These are phyloP conservation scores for Melanotaenia maccullochi DNA, from an alignment of 2,797 vertebrate species.

Conservation along the genomic window DNA sequence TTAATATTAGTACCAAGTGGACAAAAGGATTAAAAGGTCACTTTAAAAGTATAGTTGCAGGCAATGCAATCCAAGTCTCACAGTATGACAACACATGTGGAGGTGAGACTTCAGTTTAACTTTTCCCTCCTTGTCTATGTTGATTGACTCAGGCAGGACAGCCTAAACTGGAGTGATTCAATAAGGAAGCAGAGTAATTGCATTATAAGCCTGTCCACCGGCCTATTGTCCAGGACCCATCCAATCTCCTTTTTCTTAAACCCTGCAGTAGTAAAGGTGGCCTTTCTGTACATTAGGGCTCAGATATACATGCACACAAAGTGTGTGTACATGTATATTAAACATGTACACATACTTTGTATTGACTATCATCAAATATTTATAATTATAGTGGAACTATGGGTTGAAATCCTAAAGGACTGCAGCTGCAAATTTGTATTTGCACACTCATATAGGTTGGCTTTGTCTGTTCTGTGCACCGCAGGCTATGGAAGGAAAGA, in stretches of 20 bases:
- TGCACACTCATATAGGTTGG: background rate
- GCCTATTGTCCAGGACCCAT: constrained; percentile 61
- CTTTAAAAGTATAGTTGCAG: constrained; percentile 14
- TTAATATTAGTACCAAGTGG: constrained; percentile 8
- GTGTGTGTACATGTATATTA: constrained; percentile 8
- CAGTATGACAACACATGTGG: background rate
- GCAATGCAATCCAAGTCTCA: background rate
- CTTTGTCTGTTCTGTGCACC: constrained; percentile 20
- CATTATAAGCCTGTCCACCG: constrained; percentile 68
- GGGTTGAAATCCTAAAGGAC: constrained; percentile 30
- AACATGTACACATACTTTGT: constrained; percentile 11
- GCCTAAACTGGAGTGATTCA: constrained; percentile 73
- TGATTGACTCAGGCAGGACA: constrained; percentile 39
- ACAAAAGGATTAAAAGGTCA: background rate
- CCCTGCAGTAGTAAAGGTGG: constrained; percentile 30
- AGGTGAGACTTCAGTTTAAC: constrained; percentile 58
- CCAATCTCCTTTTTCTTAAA: constrained; percentile 67
- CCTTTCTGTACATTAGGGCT: constrained; percentile 21
- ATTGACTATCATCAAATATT: constrained; percentile 52
- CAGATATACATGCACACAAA: background rate
- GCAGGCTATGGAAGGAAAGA: constrained; percentile 42
- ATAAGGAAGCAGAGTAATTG: constrained; percentile 80
- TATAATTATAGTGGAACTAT: constrained; percentile 40
- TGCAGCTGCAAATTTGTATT: constrained; percentile 48
- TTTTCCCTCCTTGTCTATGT: constrained; percentile 45